Evolutionary conservation across 2,113 vertebrate species (phyloP), one percentile per base, ranked within the genome.

Genomic region (Rhinoderma darwinii): DNA sequence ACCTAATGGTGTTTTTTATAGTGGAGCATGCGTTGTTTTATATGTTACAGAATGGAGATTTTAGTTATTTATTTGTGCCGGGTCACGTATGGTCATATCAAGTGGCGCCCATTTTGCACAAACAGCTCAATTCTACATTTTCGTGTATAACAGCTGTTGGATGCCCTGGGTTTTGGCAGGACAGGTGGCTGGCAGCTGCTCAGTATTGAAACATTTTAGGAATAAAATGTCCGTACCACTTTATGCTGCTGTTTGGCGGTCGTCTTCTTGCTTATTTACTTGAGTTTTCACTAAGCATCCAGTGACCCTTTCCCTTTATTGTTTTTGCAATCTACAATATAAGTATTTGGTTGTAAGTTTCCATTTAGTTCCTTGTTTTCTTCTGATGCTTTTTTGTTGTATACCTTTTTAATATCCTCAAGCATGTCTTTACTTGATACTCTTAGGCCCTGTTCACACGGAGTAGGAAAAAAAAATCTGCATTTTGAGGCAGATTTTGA

Each of bases 71-170:
- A 32, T 47, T 30, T 54, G 15, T 22, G 75, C 75, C 12, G 18
- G 47, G 47, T 78, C 50, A 27, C 25, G 27, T 22, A 8, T 9
- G 18, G 75, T 78, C 27, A 35, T 51, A 32, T 78, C 18, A 22
- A 54, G 41, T 51, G 68, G 74, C 43, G 44, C n/a, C 27, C 3
- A n/a, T 51, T 78, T n/a, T 37, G 14, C 37, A 63, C 79, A 41
- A 80, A n/a, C 54, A 27, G 11, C 35, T 61, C 25, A 15, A 17
- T 81, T 61, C 22, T 41, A 7, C 35, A 3, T 78, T 54, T 78
- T 77, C 4, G 41, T 78, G 47, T 78, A 54, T 35, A 37, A 7
- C 75, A 54, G 75, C 75, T 78, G 75, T 51, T 22, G 47, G 14
- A 54, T 54, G 47, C 75, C 2, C 18, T 17, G 22, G 10, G 6